Conservation (phyloP, 2,797 vertebrate genomes). For the Podarcis lilfordi region DNA sequence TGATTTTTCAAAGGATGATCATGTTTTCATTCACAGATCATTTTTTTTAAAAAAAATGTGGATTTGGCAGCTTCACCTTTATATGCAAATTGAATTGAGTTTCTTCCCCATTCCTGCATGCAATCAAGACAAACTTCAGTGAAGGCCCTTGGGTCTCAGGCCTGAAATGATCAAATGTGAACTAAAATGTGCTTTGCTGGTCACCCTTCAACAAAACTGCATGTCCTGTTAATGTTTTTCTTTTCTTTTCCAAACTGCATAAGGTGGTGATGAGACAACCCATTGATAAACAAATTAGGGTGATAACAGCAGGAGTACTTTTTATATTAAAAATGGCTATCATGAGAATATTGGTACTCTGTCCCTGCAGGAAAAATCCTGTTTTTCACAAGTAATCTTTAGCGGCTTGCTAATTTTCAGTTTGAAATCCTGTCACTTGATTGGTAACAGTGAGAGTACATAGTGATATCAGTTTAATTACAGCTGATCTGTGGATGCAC, state of each 20-base stretch:
- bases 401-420: neutral
- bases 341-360: neutral
- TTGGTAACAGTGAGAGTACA: neutral
- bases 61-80: no score
- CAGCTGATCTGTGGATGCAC: neutral
- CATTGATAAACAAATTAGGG: neutral
- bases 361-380: neutral
- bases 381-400: neutral
- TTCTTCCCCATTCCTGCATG: neutral
- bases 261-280: neutral
- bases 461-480: conserved; percentile 2
- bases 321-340: neutral
- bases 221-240: neutral
- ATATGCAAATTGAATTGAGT: no score
- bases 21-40: no score
- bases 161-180: neutral
- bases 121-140: neutral
- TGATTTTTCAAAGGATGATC: no score
- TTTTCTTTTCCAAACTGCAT: neutral
- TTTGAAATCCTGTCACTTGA: neutral
- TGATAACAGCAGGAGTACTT: neutral
- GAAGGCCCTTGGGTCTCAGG: neutral
- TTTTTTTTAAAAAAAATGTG: no score
- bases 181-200: no score
- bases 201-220: neutral